These are phyloP conservation scores for Agriotes lineatus DNA, from an alignment of 2,888 invertebrate species.

Conservation along the genomic window DNA sequence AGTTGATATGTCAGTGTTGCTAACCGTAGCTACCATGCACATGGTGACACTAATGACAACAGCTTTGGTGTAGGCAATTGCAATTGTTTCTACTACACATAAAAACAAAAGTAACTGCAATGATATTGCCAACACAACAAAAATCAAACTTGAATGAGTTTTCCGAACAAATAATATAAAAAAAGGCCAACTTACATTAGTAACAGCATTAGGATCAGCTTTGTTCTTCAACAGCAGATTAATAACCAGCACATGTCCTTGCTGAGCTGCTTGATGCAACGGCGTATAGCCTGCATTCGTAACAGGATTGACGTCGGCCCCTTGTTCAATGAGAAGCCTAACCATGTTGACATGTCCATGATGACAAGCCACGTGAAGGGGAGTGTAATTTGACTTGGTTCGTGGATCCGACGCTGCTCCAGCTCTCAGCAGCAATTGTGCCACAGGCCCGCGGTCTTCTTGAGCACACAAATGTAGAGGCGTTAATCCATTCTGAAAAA, in stretches of 20 bases:
- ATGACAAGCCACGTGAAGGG: slow-evolving; percentile 96
- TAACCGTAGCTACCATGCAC: too few relatives aligned
- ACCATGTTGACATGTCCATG: slow-evolving; percentile 96
- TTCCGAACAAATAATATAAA: too few relatives aligned
- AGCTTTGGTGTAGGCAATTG: too few relatives aligned
- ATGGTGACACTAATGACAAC: too few relatives aligned
- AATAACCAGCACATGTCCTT: slow-evolving; percentile 96
- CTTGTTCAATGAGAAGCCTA: slow-evolving; percentile 87
- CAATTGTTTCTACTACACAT: too few relatives aligned
- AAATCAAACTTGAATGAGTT: too few relatives aligned
- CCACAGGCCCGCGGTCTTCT: slow-evolving; percentile 91
- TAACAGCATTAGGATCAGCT: slow-evolving; percentile 95
- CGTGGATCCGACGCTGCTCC: slow-evolving; percentile 80
- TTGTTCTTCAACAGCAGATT: slow-evolving; percentile 91
- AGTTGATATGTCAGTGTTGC: too few relatives aligned
- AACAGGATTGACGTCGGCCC: slow-evolving; percentile 86
- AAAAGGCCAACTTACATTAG: slow-evolving; percentile 91
- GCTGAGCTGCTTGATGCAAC: slow-evolving; percentile 98
- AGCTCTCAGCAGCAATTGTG: slow-evolving; percentile 82
- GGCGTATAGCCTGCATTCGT: slow-evolving; percentile 92
- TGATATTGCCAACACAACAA: too few relatives aligned
- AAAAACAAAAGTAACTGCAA: too few relatives aligned
- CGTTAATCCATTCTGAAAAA: slow-evolving; percentile 92
- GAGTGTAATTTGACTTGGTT: slow-evolving; percentile 92
- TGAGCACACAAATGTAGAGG: slow-evolving; percentile 96